These are phyloP conservation scores for Epicauta chinensis DNA, from an alignment of 1,140 invertebrate genomes.

Conservation along the genomic window DNA sequence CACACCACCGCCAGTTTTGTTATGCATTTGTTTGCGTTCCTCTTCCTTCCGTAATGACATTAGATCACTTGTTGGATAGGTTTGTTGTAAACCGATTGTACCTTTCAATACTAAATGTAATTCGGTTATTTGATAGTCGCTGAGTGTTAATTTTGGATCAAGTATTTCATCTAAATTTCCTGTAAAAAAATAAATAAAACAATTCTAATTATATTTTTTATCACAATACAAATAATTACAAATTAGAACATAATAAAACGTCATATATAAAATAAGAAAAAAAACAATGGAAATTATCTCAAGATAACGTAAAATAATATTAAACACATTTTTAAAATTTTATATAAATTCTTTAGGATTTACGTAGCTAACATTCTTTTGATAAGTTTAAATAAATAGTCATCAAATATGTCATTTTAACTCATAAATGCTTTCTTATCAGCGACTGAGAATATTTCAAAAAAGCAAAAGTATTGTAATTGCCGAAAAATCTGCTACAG, in stretches of 20 bases:
- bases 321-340: neutral
- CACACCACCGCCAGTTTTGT: constrained; percentile 45
- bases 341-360: too few species aligned
- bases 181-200: constrained; percentile 36
- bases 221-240: constrained; percentile 5
- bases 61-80: constrained; percentile 57
- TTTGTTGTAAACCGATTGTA: constrained; percentile 44
- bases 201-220: neutral
- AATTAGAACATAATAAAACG: constrained; percentile 5
- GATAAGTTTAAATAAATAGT: too few species aligned
- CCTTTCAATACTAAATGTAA: constrained; percentile 55
- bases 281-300: constrained; percentile 10
- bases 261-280: too few species aligned
- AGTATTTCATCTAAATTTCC: constrained; percentile 57
- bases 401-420: too few species aligned
- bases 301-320: constrained; percentile 2
- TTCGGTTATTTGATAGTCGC: constrained; percentile 62
- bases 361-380: too few species aligned
- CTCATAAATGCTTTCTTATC: too few species aligned
- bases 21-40: constrained; percentile 48
- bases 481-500: too few species aligned
- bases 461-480: too few species aligned
- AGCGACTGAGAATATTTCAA: too few species aligned
- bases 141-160: constrained; percentile 50
- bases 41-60: constrained; percentile 55